Evolutionary conservation across 2,113 vertebrate species (phyloP).

Genomic region (Oriolus oriolus): DNA sequence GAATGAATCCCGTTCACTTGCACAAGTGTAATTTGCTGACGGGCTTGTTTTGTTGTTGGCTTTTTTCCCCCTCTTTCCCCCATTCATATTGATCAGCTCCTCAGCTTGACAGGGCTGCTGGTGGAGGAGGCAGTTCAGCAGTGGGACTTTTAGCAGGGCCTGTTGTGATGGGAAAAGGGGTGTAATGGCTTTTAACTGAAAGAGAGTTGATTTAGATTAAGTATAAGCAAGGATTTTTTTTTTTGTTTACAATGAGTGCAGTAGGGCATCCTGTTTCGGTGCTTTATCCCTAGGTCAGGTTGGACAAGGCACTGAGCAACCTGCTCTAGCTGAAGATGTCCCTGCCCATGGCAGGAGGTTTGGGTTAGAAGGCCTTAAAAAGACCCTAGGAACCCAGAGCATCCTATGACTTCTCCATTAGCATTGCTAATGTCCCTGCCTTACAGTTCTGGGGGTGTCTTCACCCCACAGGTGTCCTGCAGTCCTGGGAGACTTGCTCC

Average conservation of each 20-base stretch:
- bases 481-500: not conserved
- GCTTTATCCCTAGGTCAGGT: not conserved
- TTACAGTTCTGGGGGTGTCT: not conserved
- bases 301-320: not conserved
- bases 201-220: not conserved
- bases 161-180: not conserved
- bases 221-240: too few relatives aligned
- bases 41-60: not conserved
- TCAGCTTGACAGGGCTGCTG: not conserved
- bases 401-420: not conserved
- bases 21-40: not conserved
- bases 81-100: not conserved
- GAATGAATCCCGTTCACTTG: constrained; percentile 7
- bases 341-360: not conserved
- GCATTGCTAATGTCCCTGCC: too few relatives aligned
- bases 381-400: not conserved
- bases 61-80: not conserved
- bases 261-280: not conserved
- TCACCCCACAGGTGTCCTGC: not conserved
- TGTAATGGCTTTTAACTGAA: not conserved
- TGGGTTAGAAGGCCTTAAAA: not conserved
- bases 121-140: not conserved
- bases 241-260: not conserved
- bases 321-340: not conserved
- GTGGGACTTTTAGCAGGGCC: rapidly evolving